A percentile compares a stretch with the other conserved stretches of the same genome.
Conservation (phyloP, 2,797 vertebrate species). For the Sebastes jordani region DNA sequence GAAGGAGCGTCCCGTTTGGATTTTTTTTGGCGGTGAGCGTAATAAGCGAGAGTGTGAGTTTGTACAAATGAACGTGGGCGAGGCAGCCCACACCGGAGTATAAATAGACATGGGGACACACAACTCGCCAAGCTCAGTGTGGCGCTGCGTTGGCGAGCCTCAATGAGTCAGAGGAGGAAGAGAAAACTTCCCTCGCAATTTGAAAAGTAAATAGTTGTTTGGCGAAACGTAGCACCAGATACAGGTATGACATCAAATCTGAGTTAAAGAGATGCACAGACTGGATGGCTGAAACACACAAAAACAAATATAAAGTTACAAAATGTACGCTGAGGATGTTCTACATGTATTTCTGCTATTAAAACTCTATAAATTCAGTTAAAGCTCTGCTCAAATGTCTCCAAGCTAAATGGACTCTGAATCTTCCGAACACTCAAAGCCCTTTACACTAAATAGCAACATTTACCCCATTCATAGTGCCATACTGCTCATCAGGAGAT, state of each 20-base stretch:
- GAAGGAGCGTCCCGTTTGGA: constrained; percentile 19
- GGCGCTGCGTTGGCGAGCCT: constrained; percentile 51
- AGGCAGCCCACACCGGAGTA: constrained; percentile 43
- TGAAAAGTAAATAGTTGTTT: not conserved
- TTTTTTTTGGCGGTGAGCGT: not conserved
- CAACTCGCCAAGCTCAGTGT: constrained; percentile 40
- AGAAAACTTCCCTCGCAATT: constrained; percentile 11
- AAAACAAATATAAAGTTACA: not conserved
- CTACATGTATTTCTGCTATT: not conserved
- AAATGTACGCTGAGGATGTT: not conserved
- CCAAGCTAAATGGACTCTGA: too few relatives aligned
- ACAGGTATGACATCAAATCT: not conserved
- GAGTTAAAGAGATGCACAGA: not conserved
- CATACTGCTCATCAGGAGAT: not conserved
- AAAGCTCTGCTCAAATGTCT: too few relatives aligned
- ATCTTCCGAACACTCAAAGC: too few relatives aligned
- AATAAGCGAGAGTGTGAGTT: constrained; percentile 35
- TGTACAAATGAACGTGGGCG: constrained; percentile 51
- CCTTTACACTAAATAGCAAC: not conserved
- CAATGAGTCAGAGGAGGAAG: constrained; percentile 57
- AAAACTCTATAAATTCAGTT: too few relatives aligned
- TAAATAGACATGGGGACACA: constrained; percentile 62
- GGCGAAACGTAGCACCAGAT: not conserved
- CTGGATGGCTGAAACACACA: not conserved
- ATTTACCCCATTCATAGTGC: not conserved